These are phyloP conservation scores for Bucco capensis DNA, from an alignment of 2,113 vertebrate genomes.

Conservation along the genomic window DNA sequence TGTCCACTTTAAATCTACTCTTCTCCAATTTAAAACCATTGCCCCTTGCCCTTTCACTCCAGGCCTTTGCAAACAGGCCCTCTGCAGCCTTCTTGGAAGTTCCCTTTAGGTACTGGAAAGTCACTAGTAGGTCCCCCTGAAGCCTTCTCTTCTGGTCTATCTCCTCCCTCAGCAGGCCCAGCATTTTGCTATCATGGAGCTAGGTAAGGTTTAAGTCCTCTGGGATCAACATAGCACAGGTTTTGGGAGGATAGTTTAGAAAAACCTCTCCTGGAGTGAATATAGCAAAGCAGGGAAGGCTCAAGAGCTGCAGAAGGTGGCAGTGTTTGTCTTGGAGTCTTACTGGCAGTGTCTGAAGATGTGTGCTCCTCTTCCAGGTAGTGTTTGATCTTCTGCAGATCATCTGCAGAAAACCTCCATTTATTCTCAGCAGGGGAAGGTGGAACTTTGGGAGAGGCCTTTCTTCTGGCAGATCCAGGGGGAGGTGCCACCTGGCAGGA, in stretches of 20 bases:
- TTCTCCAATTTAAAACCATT: too few relatives aligned
- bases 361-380: constrained; percentile 81
- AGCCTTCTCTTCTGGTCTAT: too few relatives aligned
- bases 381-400: constrained; percentile 82
- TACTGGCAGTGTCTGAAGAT: constrained; percentile 78
- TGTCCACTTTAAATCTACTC: too few relatives aligned
- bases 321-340: constrained; percentile 22
- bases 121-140: too few relatives aligned
- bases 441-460: background rate
- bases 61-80: too few relatives aligned
- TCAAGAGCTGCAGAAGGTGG: background rate
- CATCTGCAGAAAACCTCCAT: constrained; percentile 84
- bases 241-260: background rate
- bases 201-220: background rate
- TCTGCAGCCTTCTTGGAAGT: too few relatives aligned
- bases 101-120: too few relatives aligned
- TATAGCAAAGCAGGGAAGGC: background rate
- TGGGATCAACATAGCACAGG: background rate
- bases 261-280: background rate
- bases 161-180: background rate
- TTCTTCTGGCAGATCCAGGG: constrained; percentile 55
- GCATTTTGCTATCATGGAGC: background rate
- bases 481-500: constrained; percentile 70
- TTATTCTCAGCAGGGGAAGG: constrained; percentile 73
- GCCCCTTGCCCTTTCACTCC: too few relatives aligned